Evolutionary conservation across 2,888 invertebrate species (phyloP), one percentile per base, ranked within the genome.

Genomic region (Formica aserva): DNA sequence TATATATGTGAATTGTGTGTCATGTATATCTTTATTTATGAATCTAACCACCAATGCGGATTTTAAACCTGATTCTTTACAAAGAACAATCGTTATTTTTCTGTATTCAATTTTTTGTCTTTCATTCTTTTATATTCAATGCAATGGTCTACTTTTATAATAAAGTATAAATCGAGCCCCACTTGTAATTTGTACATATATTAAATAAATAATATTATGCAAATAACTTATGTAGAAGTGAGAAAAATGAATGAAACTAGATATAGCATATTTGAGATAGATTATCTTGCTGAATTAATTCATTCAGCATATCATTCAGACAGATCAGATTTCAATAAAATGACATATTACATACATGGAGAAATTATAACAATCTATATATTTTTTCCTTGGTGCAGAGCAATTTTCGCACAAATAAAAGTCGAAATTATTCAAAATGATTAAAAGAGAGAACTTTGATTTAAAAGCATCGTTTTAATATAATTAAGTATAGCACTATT

Each of bases 261-360:
- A 48, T 48, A 26, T 1, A 26, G 26, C 26, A 1, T 26, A 48
- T 18, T 18, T 48, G 48, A 48, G 48, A 18, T 48, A n/a, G 41
- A 57, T 29, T 55, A 45, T 13, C 8, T 38, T 41, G 13, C 6
- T 62, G 29, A 60, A 22, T 38, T 22, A 55, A 67, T 9, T 66
- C 11, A 66, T 29, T 77, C 67, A 38, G 29, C 15, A 18, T 29
- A 45, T 35, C 15, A 60, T 15, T 2, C 6, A 29, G 3, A 65
- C 22, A 48, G 22, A 75, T 65, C 11, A 5, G 35, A 41, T 35
- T 35, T 67, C 52, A 76, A 76, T 32, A 45, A 22, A 41, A 15
- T 32, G 0, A 3, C 1, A 18, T 32, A 69, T 18, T 38, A 18
- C 1, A 52, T 4, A 26, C 3, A 71, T n/a, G 8, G 8, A 9